A percentile compares a stretch with the other conserved stretches of the same genome.
Evolutionary conservation across 35 echinoderm and acorn worm species (phyloP).

Genomic region (Strongylocentrotus purpuratus): DNA sequence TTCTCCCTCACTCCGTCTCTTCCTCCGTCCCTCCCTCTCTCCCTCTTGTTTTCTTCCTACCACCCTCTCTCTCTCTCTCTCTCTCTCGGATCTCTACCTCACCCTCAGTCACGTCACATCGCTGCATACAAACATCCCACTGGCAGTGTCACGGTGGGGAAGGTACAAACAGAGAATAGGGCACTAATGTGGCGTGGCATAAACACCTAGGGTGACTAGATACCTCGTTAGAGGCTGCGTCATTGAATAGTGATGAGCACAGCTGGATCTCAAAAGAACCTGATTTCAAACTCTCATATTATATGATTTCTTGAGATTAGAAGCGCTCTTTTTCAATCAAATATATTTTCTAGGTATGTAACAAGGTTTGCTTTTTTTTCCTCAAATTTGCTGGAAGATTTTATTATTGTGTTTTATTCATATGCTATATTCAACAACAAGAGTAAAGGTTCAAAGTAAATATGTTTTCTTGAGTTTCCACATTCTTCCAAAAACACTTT

Average conservation of each 20-base stretch:
- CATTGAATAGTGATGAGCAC: not conserved
- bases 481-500: no score
- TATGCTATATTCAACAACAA: no score
- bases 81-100: not conserved
- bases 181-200: not conserved
- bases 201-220: not conserved
- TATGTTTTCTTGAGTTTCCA: no score
- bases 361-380: no score
- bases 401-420: no score
- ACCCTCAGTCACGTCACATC: not conserved
- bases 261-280: not conserved
- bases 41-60: no score
- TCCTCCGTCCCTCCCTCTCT: not conserved
- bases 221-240: not conserved
- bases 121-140: not conserved
- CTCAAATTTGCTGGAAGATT: no score
- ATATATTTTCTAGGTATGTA: no score
- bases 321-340: no score
- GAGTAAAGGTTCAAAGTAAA: no score
- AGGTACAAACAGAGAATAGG: not conserved
- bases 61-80: not conserved
- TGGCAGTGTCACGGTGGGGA: not conserved
- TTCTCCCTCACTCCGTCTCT: not conserved
- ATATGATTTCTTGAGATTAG: no score
- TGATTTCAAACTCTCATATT: not conserved